Conservation (phyloP, 2,888 invertebrate species). For the Pinctada fucata region DNA sequence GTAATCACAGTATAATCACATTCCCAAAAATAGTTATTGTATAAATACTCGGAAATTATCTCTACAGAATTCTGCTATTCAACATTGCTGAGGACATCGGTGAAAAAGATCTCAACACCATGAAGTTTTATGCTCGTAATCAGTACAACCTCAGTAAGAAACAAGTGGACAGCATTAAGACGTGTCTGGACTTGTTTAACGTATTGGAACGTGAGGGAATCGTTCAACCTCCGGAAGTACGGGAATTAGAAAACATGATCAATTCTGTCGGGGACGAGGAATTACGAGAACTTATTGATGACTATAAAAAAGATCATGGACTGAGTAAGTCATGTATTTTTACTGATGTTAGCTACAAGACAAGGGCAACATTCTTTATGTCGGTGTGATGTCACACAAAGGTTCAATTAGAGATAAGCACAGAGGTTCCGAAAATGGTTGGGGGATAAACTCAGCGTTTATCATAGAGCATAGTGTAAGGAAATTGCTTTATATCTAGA, state of each 20-base stretch:
- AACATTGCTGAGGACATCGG: constrained; percentile 20
- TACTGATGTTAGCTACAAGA: no score
- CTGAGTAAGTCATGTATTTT: not conserved
- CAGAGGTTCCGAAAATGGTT: no score
- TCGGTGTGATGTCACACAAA: no score
- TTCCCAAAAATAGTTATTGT: no score
- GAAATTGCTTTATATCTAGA: no score
- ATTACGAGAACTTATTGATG: constrained; percentile 1
- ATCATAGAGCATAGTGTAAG: no score
- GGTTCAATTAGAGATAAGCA: no score
- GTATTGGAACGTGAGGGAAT: constrained; percentile 14
- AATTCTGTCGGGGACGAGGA: constrained; percentile 18
- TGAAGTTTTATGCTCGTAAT: constrained; percentile 25
- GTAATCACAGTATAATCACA: no score
- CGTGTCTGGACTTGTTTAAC: constrained; percentile 16
- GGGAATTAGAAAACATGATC: constrained; percentile 4
- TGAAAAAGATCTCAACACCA: constrained; percentile 8
- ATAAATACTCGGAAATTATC: no score
- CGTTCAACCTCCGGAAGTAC: not conserved
- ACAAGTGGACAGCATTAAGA: constrained; percentile 15
- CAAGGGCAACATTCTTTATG: no score
- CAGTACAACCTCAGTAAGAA: constrained; percentile 13
- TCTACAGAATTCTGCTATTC: constrained; percentile 5
- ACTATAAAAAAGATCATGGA: constrained; percentile 6
- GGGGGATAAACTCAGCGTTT: no score